phyloP scores from a whole-genome alignment of 2,113 vertebrate genomes.

The Uropsilus gracilis region DNA sequence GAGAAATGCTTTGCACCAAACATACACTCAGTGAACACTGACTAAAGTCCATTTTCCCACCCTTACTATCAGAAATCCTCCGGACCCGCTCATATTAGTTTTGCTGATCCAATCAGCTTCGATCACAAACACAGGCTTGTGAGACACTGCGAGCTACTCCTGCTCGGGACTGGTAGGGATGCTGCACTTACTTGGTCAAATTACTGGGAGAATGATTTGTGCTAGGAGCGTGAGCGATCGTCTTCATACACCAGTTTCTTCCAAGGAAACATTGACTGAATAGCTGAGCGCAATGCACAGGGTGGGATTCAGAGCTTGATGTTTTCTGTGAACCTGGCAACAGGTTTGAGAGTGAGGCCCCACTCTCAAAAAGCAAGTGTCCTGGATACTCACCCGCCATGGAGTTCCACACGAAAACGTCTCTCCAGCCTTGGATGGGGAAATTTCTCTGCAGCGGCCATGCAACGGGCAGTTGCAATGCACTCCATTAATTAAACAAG shows the following conservation, averaged over 20 bases:
- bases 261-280: neutral
- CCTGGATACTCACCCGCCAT: neutral
- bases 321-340: neutral
- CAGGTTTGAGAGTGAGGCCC: neutral
- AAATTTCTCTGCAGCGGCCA: constrained; percentile 21
- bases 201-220: neutral
- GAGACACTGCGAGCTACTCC: neutral
- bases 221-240: neutral
- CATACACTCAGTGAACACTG: constrained; percentile 56
- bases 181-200: neutral
- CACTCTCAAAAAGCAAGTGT: neutral
- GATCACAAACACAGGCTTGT: neutral
- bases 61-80: constrained; percentile 51
- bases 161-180: neutral
- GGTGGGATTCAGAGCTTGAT: neutral
- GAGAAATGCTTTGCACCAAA: constrained; percentile 47
- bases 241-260: neutral
- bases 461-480: constrained; percentile 54
- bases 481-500: constrained; percentile 80
- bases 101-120: constrained; percentile 18
- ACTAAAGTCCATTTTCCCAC: constrained; percentile 57
- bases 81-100: constrained; percentile 9
- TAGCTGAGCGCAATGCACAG: neutral
- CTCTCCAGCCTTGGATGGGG: neutral
- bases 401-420: neutral